Evolutionary conservation across 2,113 vertebrate species (phyloP).

Genomic region (Saccopteryx bilineata): DNA sequence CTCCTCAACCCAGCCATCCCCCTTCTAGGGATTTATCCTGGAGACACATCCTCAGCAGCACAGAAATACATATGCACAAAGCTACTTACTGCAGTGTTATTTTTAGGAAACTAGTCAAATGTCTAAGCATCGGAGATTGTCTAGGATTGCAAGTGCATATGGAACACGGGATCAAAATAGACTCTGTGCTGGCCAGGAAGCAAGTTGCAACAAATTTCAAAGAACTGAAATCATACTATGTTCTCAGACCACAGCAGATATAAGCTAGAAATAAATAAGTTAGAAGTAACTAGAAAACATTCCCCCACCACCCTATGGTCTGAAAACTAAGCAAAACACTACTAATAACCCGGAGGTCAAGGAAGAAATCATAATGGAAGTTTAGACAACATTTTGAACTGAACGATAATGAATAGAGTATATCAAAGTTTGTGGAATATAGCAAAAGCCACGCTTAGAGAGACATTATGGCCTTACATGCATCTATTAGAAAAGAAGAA

Average conservation of each 20-base stretch:
- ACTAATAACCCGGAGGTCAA: not conserved
- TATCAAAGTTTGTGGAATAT: not conserved
- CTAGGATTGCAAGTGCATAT: not conserved
- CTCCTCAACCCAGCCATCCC: not conserved
- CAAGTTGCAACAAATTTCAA: not conserved
- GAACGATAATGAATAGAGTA: not conserved
- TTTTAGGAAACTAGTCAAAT: not conserved
- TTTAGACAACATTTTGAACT: constrained; percentile 7
- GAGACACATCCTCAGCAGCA: not conserved
- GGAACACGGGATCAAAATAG: not conserved
- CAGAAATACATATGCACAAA: not conserved
- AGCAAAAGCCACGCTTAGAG: not conserved
- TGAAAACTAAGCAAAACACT: constrained; percentile 2
- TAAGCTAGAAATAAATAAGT: not conserved
- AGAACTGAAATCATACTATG: not conserved
- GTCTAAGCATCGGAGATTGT: not conserved
- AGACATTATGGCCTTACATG: not conserved
- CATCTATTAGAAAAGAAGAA: not conserved
- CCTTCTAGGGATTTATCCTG: not conserved
- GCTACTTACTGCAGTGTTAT: not conserved
- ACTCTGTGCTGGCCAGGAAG: not conserved
- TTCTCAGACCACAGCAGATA: not conserved
- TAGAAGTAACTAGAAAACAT: not conserved
- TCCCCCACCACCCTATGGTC: not conserved
- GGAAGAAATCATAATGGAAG: not conserved